Evolutionary conservation across 2,888 invertebrate genomes (phyloP).

Genomic region (Melanchra persicariae): DNA sequence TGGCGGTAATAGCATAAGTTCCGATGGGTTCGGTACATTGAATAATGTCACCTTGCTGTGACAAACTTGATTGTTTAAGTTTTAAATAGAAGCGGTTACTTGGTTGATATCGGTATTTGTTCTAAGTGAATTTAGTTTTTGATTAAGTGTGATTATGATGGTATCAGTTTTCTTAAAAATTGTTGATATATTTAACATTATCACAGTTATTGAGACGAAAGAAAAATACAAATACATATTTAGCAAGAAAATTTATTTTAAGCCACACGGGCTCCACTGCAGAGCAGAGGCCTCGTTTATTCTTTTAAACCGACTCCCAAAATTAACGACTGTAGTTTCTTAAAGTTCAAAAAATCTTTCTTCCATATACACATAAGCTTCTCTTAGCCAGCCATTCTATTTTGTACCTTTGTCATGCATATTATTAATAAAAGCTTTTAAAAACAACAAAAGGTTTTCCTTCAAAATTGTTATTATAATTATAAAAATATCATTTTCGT

Average conservation of each 20-base stretch:
- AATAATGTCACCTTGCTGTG: slow-evolving; percentile 58
- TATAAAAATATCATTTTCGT: neutral
- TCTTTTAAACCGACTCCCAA: no score
- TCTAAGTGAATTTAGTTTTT: neutral
- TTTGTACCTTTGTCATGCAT: neutral
- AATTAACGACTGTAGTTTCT: no score
- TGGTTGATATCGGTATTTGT: neutral
- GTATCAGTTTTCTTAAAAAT: no score
- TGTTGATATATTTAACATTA: no score
- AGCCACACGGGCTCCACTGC: no score
- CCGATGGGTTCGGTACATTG: slow-evolving; percentile 51
- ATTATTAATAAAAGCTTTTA: no score
- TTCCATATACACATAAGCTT: neutral
- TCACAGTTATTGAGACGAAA: no score
- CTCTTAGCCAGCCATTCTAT: neutral
- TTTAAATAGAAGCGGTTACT: slow-evolving; percentile 9
- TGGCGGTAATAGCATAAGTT: slow-evolving; percentile 58
- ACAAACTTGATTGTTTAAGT: slow-evolving; percentile 54
- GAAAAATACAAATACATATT: no score
- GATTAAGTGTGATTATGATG: neutral
- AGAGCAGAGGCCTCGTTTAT: no score
- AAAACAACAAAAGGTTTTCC: neutral
- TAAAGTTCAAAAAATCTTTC: neutral
- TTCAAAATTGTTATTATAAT: neutral
- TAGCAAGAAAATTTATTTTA: no score